Evolutionary conservation across 1,140 invertebrate genomes (phyloP), one percentile per base, ranked within the genome.

Genomic region (Drosophila chauvacae): DNA sequence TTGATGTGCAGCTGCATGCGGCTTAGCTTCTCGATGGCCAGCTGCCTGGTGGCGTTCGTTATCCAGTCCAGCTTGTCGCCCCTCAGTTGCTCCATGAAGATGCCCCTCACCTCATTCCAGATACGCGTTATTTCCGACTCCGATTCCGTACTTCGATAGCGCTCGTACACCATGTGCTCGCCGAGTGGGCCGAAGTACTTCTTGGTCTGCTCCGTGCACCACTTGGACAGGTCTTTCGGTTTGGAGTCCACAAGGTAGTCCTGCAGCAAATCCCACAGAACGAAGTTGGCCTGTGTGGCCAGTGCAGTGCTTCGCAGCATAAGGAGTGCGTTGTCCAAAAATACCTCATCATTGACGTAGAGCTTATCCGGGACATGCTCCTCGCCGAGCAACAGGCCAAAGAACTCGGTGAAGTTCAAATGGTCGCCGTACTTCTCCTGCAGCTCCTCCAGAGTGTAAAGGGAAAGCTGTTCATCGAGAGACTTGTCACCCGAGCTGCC

Each of bases 21-120:
- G 16, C 85, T 66, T 13, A 91, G 50, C 51, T 91, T 91, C 26
- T 82, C 63, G 11, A 91, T 65, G 47, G 90, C 90, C 41, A 75
- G 10, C 16, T 55, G 45, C 13, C 86, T 63, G 0, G 90, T 91
- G 5, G 16, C 30, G 14, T 90, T 82, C 1, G 63, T n/a, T 7
- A 91, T 91, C 90, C 90, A 91, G 51, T 87, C 78, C 4, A 79
- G 69, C 13, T 79, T 87, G 65, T 91, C 77, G 4, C 81, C 87
- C 2, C n/a, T 56, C 16, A 91, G 47, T 0, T 88, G 56, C n/a
- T 78, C 60, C 28, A 79, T 66, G 37, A 91, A 90, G 0, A 69
- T 47, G 1, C 18, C 18, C 0, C 70, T 77, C 16, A 91, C 77
- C 53, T 91, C 64, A 0, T 73, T 44, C 90, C 90, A 91, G 2